Conservation (phyloP, 2,888 invertebrate genomes). For the Smittia aterrima region DNA sequence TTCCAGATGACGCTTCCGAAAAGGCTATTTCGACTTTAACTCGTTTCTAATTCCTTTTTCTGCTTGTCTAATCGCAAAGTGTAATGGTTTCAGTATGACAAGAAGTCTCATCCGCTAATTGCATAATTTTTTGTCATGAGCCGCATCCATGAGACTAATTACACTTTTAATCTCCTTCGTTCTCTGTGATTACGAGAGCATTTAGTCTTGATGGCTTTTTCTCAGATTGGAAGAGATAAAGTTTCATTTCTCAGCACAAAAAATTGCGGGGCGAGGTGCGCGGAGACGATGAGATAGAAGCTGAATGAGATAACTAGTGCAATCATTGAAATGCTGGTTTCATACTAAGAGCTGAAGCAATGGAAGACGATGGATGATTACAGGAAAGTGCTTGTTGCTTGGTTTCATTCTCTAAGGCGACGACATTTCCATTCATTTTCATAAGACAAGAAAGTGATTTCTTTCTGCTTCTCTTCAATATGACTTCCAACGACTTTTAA, state of each 20-base stretch:
- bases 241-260: neutral
- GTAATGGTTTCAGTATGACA: neutral
- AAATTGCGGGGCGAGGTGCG: no score
- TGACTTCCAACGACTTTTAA: slow-evolving; percentile 27
- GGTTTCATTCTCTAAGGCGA: neutral
- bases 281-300: neutral
- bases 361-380: neutral
- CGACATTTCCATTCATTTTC: neutral
- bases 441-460: no score
- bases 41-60: neutral
- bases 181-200: slow-evolving; percentile 10
- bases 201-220: slow-evolving; percentile 16
- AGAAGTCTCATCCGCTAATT: slow-evolving; percentile 33
- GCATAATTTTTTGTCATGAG: slow-evolving; percentile 33
- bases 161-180: slow-evolving; percentile 13
- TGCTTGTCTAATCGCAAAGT: neutral
- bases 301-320: neutral
- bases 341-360: neutral
- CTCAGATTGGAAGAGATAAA: slow-evolving; percentile 15
- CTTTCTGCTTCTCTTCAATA: no score
- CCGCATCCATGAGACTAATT: slow-evolving; percentile 31
- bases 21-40: neutral
- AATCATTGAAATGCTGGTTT: neutral
- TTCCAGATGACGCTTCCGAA: slow-evolving; percentile 23
- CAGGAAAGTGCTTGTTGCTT: neutral